These are phyloP conservation scores for Thunnus thynnus DNA, from an alignment of 2,113 vertebrate species.

Conservation along the genomic window DNA sequence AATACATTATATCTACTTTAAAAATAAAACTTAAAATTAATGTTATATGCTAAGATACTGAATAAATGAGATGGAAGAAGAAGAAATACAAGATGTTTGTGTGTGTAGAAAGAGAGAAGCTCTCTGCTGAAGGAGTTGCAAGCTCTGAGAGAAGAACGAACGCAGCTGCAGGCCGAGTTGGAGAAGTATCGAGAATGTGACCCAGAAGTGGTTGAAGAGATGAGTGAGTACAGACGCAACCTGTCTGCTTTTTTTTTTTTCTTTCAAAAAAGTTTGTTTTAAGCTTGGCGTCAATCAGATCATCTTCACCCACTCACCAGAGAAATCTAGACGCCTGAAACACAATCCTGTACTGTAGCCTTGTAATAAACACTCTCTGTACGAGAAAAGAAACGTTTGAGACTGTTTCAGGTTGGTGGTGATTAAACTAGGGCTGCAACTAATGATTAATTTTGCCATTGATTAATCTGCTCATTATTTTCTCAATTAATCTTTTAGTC, in stretches of 20 bases:
- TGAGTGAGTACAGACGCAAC: conserved; percentile 89
- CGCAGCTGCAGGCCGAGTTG: conserved; percentile 87
- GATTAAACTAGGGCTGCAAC: neutral
- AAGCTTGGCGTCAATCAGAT: neutral
- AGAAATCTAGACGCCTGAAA: neutral
- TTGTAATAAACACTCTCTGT: neutral
- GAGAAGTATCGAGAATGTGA: conserved; percentile 95
- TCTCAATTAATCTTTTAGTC: no score
- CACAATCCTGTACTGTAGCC: no score
- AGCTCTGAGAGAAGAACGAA: conserved; percentile 84
- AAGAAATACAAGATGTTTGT: conserved; percentile 13
- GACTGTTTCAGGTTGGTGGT: no score
- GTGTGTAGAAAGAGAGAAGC: conserved; percentile 87
- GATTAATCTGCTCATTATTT: no score
- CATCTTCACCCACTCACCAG: neutral
- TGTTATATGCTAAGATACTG: neutral
- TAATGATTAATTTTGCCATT: no score
- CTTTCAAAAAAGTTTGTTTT: neutral
- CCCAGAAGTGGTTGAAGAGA: conserved; percentile 92
- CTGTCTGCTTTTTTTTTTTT: neutral
- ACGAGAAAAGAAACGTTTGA: neutral
- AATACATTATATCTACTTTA: neutral
- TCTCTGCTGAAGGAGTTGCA: conserved; percentile 86
- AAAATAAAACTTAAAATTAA: neutral
- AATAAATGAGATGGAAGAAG: neutral